phyloP scores from a whole-genome alignment of 2,113 vertebrate genomes.

The Megaceryle maxima region DNA sequence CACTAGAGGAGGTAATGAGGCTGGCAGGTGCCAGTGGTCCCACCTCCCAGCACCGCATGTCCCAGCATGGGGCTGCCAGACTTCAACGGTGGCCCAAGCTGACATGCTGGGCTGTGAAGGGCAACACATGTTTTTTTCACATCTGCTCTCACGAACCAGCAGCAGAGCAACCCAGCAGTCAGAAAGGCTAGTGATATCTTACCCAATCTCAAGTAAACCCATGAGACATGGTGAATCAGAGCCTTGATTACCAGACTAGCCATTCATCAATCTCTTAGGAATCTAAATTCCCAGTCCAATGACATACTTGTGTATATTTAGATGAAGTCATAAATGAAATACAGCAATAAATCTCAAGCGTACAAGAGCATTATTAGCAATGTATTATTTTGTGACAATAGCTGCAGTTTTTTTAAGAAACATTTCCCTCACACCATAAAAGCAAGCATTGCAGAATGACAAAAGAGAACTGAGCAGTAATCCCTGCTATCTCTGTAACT shows the following conservation, averaged over 20 bases:
- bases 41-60: background rate
- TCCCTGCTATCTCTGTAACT: background rate
- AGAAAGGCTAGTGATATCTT: background rate
- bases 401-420: background rate
- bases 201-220: background rate
- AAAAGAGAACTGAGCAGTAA: background rate
- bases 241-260: background rate
- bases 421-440: background rate
- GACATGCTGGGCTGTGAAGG: background rate
- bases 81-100: background rate
- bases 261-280: background rate
- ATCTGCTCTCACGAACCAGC: background rate
- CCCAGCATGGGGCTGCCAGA: background rate
- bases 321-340: background rate
- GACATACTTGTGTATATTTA: background rate
- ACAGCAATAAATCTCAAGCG: background rate
- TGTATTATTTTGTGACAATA: background rate
- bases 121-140: background rate
- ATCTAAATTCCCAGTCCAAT: background rate
- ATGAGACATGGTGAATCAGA: background rate
- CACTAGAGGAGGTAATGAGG: fast-evolving
- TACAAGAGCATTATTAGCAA: background rate
- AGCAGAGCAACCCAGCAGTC: background rate
- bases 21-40: fast-evolving
- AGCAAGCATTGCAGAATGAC: background rate